These are phyloP conservation scores for Drosophila quasianomalipes DNA, from an alignment of 2,888 invertebrate genomes.

Conservation along the genomic window DNA sequence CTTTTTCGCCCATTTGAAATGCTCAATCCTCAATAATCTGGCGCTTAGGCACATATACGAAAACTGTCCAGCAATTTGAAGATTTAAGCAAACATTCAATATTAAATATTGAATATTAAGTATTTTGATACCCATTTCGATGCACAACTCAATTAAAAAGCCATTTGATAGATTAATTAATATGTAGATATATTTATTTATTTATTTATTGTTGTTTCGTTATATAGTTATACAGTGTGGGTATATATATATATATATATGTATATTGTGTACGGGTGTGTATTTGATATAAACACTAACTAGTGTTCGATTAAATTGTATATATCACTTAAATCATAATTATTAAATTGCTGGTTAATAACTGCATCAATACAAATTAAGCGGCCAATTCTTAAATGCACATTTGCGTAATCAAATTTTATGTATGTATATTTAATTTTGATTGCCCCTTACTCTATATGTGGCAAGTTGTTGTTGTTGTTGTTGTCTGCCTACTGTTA, in stretches of 20 bases:
- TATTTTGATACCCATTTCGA: not conserved
- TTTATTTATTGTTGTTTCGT: slow-evolving; percentile 49
- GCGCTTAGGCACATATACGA: slow-evolving; percentile 27
- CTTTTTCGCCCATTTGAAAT: not conserved
- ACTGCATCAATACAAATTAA: slow-evolving; percentile 61
- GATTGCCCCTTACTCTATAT: slow-evolving; percentile 11
- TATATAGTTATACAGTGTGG: slow-evolving; percentile 27
- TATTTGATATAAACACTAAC: slow-evolving; percentile 31
- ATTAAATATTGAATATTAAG: not conserved
- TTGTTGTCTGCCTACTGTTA: slow-evolving; percentile 5
- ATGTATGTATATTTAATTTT: slow-evolving; percentile 44
- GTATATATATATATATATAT: slow-evolving; percentile 16
- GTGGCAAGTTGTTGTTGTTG: not conserved
- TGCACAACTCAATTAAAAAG: slow-evolving; percentile 57
- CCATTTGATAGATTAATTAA: slow-evolving; percentile 60
- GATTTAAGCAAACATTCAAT: not conserved
- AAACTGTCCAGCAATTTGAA: slow-evolving; percentile 40
- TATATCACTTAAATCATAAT: slow-evolving; percentile 74
- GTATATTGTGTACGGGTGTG: slow-evolving; percentile 25
- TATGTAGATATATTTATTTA: slow-evolving; percentile 27
- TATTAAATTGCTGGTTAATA: slow-evolving; percentile 67
- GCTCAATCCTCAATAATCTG: slow-evolving; percentile 7
- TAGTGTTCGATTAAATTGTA: slow-evolving; percentile 29
- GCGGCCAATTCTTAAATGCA: slow-evolving; percentile 59
- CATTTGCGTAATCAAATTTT: slow-evolving; percentile 18